Conservation (phyloP, 2,113 vertebrate species). For the Cromileptes altivelis region DNA sequence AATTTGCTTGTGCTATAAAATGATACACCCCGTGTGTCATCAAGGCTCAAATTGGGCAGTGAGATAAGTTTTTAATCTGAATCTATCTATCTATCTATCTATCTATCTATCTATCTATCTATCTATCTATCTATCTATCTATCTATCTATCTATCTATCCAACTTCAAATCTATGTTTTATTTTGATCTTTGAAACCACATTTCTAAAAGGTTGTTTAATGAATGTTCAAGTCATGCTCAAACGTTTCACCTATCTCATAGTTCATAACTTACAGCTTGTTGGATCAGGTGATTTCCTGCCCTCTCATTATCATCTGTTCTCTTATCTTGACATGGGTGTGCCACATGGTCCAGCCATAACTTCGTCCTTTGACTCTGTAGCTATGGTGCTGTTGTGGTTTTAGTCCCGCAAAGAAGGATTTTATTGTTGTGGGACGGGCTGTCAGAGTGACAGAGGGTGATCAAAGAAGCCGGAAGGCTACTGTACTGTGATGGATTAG, state of each 20-base stretch:
- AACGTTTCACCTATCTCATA: constrained; percentile 8
- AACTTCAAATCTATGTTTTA: too few species aligned
- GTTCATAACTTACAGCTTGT: constrained; percentile 22
- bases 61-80: neutral
- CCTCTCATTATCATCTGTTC: constrained; percentile 42
- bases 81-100: neutral
- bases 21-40: constrained; percentile 3
- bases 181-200: neutral
- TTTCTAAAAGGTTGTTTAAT: constrained; percentile 9
- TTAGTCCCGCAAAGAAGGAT: constrained; percentile 42
- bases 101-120: too few species aligned
- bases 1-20: neutral
- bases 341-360: constrained; percentile 23
- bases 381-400: constrained; percentile 29
- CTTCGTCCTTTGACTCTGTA: constrained; percentile 58
- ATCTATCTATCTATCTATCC: too few species aligned
- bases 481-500: constrained; percentile 76
- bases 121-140: too few species aligned
- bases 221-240: constrained; percentile 9
- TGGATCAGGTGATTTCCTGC: constrained; percentile 64
- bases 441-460: constrained; percentile 53
- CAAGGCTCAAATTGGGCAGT: neutral
- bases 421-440: constrained; percentile 65
- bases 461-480: constrained; percentile 69
- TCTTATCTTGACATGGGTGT: constrained; percentile 56